These are phyloP conservation scores for Pilophorus perplexus DNA, from an alignment of 2,888 invertebrate species.

Conservation along the genomic window DNA sequence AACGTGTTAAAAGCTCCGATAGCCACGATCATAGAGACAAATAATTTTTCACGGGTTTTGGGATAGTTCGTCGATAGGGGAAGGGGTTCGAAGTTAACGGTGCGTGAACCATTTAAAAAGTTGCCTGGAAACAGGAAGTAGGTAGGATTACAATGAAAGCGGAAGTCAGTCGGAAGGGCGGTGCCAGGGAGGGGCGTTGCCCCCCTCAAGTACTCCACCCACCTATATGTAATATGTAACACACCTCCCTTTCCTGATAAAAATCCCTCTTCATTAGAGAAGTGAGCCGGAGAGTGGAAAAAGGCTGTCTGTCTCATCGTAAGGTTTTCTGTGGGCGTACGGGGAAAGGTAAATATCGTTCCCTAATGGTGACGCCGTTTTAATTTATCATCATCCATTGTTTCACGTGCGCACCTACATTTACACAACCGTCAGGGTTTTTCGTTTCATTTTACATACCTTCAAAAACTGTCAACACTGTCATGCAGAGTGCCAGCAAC, in stretches of 20 bases:
- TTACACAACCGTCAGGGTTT: background rate
- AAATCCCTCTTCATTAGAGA: constrained; percentile 18
- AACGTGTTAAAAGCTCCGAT: constrained; percentile 15
- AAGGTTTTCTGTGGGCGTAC: background rate
- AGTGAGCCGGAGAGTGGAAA: too few species aligned
- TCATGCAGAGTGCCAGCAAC: background rate
- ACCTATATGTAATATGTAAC: background rate
- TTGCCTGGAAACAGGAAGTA: constrained; percentile 25
- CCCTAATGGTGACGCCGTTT: constrained; percentile 5
- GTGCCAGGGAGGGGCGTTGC: constrained; percentile 24
- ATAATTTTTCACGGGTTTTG: background rate
- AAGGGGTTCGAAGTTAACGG: background rate
- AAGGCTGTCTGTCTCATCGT: background rate
- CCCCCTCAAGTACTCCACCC: background rate
- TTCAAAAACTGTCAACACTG: background rate
- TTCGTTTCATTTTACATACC: background rate
- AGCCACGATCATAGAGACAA: constrained; percentile 1
- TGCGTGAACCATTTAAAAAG: constrained; percentile 27
- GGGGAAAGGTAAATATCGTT: constrained; percentile 7
- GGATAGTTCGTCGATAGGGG: background rate
- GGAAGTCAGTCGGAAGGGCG: constrained; percentile 33
- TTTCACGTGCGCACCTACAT: too few species aligned
- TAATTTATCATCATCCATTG: background rate
- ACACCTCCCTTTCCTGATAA: constrained; percentile 16
- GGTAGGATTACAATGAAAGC: constrained; percentile 32